Conservation (phyloP, 1,140 invertebrate species). For the Bombus waltoni region DNA sequence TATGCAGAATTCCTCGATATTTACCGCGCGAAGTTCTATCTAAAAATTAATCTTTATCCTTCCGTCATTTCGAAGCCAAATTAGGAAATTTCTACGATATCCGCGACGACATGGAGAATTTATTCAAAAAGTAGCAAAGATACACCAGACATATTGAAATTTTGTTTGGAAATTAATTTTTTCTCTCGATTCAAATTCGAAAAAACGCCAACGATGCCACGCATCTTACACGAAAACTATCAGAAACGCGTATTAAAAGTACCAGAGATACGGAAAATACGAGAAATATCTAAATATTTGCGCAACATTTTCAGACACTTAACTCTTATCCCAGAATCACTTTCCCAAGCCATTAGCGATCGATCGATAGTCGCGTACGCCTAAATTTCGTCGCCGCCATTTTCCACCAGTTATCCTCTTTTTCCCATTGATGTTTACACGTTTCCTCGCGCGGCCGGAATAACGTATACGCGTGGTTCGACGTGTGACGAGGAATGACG, state of each 20-base stretch:
- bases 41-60: background rate
- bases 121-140: background rate
- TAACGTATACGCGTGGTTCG: background rate
- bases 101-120: background rate
- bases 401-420: background rate
- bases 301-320: background rate
- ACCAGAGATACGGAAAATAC: no score
- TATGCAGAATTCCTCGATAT: background rate
- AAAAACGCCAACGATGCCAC: no score
- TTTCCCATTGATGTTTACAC: background rate
- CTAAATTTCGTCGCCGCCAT: background rate
- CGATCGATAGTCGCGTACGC: background rate
- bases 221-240: no score
- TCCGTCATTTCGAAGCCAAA: background rate
- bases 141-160: no score
- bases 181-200: no score
- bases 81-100: background rate
- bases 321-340: background rate
- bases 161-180: no score
- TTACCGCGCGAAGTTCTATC: background rate
- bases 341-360: background rate
- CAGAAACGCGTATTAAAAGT: no score
- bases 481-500: conserved; percentile 31
- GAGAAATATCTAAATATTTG: background rate
- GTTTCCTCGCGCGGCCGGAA: background rate